These are phyloP conservation scores for Dyspetes luteomarginatus DNA, from an alignment of 2,888 invertebrate genomes.

Conservation along the genomic window DNA sequence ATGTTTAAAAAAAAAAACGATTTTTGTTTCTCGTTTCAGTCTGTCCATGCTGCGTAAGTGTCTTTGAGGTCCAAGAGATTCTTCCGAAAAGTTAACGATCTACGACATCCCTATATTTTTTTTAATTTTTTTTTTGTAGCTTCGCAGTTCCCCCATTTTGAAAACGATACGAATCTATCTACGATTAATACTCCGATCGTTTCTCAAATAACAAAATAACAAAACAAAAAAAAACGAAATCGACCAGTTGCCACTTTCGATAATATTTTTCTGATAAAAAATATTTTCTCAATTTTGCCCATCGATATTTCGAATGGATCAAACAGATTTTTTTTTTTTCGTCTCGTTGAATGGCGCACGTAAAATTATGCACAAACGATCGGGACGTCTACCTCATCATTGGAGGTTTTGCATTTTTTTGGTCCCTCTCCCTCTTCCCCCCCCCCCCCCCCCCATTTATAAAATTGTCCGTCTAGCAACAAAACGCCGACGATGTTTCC, in stretches of 20 bases:
- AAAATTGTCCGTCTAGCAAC: slow-evolving; percentile 30
- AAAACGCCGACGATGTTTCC: slow-evolving; percentile 27
- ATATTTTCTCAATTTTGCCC: slow-evolving; percentile 16
- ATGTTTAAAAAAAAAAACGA: slow-evolving; percentile 1
- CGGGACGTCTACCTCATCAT: background rate
- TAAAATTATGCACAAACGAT: background rate
- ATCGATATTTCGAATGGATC: background rate
- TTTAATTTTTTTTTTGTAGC: slow-evolving; percentile 26
- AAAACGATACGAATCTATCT: background rate
- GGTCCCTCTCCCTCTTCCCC: too few species aligned
- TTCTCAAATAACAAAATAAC: background rate
- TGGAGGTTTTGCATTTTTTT: background rate
- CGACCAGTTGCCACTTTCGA: background rate
- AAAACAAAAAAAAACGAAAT: background rate
- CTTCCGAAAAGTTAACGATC: slow-evolving; percentile 61
- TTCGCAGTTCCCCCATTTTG: slow-evolving; percentile 5
- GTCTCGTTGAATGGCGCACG: background rate
- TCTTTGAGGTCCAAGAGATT: slow-evolving; percentile 66
- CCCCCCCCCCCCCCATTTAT: background rate
- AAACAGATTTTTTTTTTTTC: background rate
- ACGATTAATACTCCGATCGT: background rate
- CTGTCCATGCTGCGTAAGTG: slow-evolving; percentile 81
- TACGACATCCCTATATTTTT: slow-evolving; percentile 47
- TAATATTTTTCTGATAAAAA: slow-evolving; percentile 27
- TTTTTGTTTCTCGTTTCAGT: slow-evolving; percentile 76